Conservation (phyloP, 1,140 invertebrate species). For the Artemia franciscana region DNA sequence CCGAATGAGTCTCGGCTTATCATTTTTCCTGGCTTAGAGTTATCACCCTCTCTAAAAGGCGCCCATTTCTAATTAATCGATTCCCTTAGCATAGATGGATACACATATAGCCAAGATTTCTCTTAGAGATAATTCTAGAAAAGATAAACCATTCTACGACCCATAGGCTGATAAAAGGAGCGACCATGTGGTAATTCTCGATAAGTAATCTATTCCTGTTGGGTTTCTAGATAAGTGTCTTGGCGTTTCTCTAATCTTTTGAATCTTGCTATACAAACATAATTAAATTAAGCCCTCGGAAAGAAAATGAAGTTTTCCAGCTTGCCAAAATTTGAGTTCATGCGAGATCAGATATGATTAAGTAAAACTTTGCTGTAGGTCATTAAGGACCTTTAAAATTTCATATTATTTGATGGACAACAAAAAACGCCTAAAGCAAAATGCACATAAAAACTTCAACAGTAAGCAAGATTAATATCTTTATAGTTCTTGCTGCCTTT, state of each 20-base stretch:
- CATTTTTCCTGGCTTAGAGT: not conserved
- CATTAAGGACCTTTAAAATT: too few relatives aligned
- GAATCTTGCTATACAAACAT: not conserved
- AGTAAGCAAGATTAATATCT: too few relatives aligned
- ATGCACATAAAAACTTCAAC: too few relatives aligned
- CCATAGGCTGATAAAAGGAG: not conserved
- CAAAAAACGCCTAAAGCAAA: too few relatives aligned
- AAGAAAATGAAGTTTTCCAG: not conserved
- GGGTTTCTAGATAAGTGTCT: not conserved
- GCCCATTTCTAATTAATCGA: not conserved
- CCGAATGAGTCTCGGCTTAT: not conserved
- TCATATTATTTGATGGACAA: too few relatives aligned
- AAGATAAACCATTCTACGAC: not conserved
- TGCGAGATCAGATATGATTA: too few relatives aligned
- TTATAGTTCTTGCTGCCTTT: too few relatives aligned
- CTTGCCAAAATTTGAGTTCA: too few relatives aligned
- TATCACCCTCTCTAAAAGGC: not conserved
- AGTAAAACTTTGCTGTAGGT: too few relatives aligned
- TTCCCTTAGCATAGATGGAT: not conserved
- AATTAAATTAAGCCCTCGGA: not conserved
- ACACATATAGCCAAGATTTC: not conserved
- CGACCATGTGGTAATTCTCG: not conserved
- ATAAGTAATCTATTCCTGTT: not conserved
- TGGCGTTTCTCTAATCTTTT: not conserved
- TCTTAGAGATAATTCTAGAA: not conserved